Evolutionary conservation across 2,797 vertebrate genomes (phyloP).

Genomic region (Syndactyla subalaris): DNA sequence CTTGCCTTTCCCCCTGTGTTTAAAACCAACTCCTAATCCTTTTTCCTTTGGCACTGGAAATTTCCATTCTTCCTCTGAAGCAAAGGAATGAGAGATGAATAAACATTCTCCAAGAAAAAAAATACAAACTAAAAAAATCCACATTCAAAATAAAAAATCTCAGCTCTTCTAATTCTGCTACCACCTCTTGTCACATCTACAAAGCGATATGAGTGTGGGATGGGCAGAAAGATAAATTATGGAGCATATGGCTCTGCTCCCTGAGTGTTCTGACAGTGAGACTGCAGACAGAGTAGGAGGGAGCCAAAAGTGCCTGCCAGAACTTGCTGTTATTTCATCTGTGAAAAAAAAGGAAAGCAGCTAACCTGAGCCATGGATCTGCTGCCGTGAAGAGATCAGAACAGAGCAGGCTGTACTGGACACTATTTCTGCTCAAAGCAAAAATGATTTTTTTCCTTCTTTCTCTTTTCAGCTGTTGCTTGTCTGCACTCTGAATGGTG

Average conservation of each 20-base stretch:
- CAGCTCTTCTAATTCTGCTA: conserved; percentile 30
- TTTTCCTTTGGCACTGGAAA: conserved; percentile 60
- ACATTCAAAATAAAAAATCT: conserved; percentile 14
- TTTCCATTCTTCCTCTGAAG: conserved; percentile 66
- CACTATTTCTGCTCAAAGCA: neutral
- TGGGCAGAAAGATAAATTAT: conserved; percentile 60
- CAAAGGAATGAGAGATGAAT: conserved; percentile 32
- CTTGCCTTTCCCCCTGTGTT: conserved; percentile 25
- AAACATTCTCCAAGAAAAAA: conserved; percentile 22
- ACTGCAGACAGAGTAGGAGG: conserved; percentile 61
- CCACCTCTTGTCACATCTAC: conserved; percentile 30
- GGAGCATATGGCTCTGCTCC: conserved; percentile 20
- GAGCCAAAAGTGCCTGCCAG: conserved; percentile 59
- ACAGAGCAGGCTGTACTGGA: neutral
- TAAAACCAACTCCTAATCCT: conserved; percentile 61
- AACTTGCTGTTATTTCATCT: conserved; percentile 40
- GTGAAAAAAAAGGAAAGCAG: conserved; percentile 38
- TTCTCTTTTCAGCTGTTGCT: conserved; percentile 39
- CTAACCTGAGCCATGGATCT: conserved; percentile 48
- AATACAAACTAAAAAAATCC: neutral
- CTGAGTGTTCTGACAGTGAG: conserved; percentile 53
- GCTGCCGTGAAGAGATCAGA: conserved; percentile 13
- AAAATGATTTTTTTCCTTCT: neutral
- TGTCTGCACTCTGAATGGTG: neutral
- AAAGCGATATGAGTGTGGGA: conserved; percentile 51